phyloP scores from a whole-genome alignment of 2,888 invertebrate genomes.

The Latrodectus elegans region DNA sequence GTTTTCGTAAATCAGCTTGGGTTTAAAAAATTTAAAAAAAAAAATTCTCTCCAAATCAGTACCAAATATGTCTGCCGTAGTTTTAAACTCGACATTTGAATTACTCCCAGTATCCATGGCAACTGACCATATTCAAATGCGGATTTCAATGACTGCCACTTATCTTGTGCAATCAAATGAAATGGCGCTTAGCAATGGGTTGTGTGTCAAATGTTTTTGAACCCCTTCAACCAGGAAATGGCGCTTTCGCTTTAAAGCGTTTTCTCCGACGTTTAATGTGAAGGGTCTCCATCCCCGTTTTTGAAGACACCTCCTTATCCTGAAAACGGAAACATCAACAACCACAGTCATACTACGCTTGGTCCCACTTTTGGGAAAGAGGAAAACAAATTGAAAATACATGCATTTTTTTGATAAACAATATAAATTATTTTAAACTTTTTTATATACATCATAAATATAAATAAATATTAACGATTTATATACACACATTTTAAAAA shows the following conservation, averaged over 20 bases:
- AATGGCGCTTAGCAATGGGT: constrained; percentile 63
- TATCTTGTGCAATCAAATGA: constrained; percentile 68
- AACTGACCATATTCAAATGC: constrained; percentile 67
- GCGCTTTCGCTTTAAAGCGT: constrained; percentile 30
- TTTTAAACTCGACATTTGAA: constrained; percentile 8
- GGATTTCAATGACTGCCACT: constrained; percentile 68
- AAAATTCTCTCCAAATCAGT: too few relatives aligned
- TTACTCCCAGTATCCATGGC: constrained; percentile 31
- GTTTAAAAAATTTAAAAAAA: too few relatives aligned
- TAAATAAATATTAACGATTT: too few relatives aligned
- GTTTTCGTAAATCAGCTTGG: too few relatives aligned
- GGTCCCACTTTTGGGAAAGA: neutral
- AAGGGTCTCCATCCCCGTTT: neutral
- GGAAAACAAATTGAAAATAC: neutral
- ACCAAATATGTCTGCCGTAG: neutral
- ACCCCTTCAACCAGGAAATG: constrained; percentile 53
- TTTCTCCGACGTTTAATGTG: constrained; percentile 18
- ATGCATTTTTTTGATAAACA: too few relatives aligned
- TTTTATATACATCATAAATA: too few relatives aligned
- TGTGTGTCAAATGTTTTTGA: constrained; percentile 66
- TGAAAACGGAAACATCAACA: neutral
- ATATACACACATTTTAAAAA: too few relatives aligned
- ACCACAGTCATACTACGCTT: neutral
- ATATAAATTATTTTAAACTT: too few relatives aligned
- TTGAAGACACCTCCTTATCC: neutral